phyloP scores from a whole-genome alignment of 2,797 vertebrate species.

The Pogoniulus pusillus region DNA sequence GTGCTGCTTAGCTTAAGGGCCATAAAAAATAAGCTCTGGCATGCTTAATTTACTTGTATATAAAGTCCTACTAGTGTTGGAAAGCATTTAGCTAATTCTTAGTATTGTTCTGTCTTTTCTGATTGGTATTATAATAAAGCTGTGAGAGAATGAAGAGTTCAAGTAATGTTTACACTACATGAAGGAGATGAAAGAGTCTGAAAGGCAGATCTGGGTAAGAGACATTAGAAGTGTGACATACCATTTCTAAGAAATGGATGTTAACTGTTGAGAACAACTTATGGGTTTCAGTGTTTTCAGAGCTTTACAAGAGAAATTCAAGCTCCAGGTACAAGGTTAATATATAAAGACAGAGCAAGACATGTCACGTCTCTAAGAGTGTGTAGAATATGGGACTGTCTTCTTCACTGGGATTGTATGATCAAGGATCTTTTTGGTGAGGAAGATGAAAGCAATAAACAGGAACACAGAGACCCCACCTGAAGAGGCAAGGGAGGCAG shows the following conservation, averaged over 20 bases:
- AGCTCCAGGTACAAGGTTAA: background rate
- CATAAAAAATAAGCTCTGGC: background rate
- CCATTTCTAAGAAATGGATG: background rate
- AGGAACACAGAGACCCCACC: background rate
- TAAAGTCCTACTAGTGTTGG: background rate
- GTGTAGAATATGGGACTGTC: background rate
- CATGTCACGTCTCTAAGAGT: background rate
- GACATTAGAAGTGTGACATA: background rate
- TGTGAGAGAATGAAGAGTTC: background rate
- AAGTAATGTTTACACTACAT: background rate
- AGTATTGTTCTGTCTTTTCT: background rate
- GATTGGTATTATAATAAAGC: background rate
- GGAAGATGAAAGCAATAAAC: background rate
- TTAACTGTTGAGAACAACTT: background rate
- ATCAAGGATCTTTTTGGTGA: background rate
- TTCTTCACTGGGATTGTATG: background rate
- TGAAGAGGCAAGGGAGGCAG: accelerated
- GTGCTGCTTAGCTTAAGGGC: background rate
- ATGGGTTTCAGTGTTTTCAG: background rate
- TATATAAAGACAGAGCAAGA: background rate
- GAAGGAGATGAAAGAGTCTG: background rate
- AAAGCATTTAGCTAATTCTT: conserved; percentile 7
- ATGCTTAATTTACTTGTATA: conserved; percentile 6
- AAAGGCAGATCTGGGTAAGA: background rate
- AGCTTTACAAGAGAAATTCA: background rate